Conservation (phyloP, 64 coral and sea anemone genomes). For the Stylophora pistillata region DNA sequence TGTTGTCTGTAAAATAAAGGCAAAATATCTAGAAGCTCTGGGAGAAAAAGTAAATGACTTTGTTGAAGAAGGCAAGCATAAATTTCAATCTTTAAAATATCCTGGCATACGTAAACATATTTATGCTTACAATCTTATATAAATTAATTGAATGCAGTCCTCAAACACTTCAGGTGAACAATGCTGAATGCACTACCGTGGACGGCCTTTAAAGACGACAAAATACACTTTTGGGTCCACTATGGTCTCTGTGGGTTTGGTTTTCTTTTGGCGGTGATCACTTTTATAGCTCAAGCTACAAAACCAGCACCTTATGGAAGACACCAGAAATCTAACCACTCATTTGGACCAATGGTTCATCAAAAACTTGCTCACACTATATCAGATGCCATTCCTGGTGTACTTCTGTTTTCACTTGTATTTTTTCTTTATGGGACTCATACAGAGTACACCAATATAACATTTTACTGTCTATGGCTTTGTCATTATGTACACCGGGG, state of each 20-base stretch:
- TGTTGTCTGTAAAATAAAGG: no score
- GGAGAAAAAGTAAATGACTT: no score
- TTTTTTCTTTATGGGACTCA: conserved; percentile 59
- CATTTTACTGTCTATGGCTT: conserved; percentile 42
- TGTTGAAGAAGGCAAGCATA: no score
- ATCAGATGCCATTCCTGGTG: conserved; percentile 46
- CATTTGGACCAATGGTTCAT: conserved; percentile 49
- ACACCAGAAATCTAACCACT: background rate
- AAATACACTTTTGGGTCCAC: conserved; percentile 47
- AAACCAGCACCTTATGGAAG: conserved; percentile 60
- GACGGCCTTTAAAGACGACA: conserved; percentile 37
- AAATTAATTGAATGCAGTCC: no score
- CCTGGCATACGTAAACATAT: no score
- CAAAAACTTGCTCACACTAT: conserved; percentile 52
- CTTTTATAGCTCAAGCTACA: conserved; percentile 21
- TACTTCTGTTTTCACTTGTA: conserved; percentile 43
- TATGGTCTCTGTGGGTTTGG: conserved; percentile 53
- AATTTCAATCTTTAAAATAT: no score
- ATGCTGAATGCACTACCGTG: conserved; percentile 28
- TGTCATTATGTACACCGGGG: conserved; percentile 66
- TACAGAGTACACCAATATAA: conserved; percentile 38
- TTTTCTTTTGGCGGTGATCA: conserved; percentile 45
- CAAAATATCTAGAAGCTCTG: no score
- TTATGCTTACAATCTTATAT: background rate
- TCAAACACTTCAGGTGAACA: background rate